phyloP scores from a whole-genome alignment of 2,888 invertebrate species.

The Rugalucina vietnamica region DNA sequence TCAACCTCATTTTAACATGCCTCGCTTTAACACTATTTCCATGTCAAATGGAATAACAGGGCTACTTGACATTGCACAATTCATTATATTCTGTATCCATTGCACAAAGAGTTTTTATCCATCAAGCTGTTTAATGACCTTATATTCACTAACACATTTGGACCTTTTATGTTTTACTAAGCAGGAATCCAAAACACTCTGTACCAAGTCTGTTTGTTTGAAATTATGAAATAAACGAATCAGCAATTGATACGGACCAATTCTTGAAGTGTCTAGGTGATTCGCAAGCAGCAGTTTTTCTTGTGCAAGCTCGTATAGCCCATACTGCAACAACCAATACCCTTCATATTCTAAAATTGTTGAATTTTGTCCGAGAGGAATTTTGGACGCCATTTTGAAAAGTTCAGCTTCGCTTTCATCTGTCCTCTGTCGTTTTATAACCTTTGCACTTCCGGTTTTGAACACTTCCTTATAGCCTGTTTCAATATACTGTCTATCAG shows the following conservation, averaged over 20 bases:
- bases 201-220: neutral
- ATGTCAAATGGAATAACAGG: too few species aligned
- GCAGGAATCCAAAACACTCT: constrained; percentile 40
- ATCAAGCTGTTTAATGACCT: constrained; percentile 12
- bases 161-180: constrained; percentile 16
- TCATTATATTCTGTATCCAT: too few species aligned
- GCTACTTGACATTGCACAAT: too few species aligned
- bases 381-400: constrained; percentile 31
- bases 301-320: constrained; percentile 61
- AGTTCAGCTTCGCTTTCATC: constrained; percentile 51
- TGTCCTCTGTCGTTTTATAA: constrained; percentile 62
- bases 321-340: constrained; percentile 69
- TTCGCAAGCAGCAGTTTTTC: constrained; percentile 61
- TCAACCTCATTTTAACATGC: too few species aligned
- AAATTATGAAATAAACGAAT: constrained; percentile 32
- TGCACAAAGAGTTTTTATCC: too few species aligned
- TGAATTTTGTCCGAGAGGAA: constrained; percentile 67
- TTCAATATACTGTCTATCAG: constrained; percentile 55
- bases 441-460: constrained; percentile 65
- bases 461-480: constrained; percentile 71
- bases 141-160: constrained; percentile 20
- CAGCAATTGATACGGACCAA: constrained; percentile 67
- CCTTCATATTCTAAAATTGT: constrained; percentile 76
- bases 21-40: too few species aligned
- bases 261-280: constrained; percentile 46